Base-by-base conservation (phyloP, 2,888 invertebrate genomes). In the Heliconius sara region DNA sequence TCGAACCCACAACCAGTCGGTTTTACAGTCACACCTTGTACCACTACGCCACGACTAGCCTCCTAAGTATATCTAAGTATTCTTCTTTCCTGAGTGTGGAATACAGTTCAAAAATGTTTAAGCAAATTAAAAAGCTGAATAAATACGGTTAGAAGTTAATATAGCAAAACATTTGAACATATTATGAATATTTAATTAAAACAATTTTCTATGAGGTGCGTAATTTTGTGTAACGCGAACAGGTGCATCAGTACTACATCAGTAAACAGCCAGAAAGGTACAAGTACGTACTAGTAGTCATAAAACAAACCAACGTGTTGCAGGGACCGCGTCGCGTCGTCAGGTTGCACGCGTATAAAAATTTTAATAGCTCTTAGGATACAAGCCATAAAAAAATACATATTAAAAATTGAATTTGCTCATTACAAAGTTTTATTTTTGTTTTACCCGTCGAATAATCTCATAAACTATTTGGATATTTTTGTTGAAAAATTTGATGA, bases 341-440 rank as follows among this genome's bases (percentile, higher is more conserved):
- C 92, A 92, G 90, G 89, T 88, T 91, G 92, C 86, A 85, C 87
- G 88, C 85, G 82, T 83, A 90, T 93, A 92, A 93, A 93, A 91
- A 90, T 86, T 91, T 91, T 92, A 90, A 92, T 92, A 87, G 90
- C 89, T 71, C 34, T 81, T 65, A 84, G 86, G 86, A 89, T 87
- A 90, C 90, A 88, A 90, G 89, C 89, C 86, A 88, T 88, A 87
- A 85, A 89, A 34, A 67, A 88, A 88, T 87, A 83, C 83, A 83
- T 83, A 92, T 93, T 93, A 92, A 92, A 92, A 93, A 92, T 92
- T 91, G 91, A 91, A 91, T 91, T 90, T 89, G 90, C 43, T 75
- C 75, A 75, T 75, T 66, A 66, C 47, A 75, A 75, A 47, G 30
- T 75, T 75, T 65, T 22, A 65, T n/a, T 5, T 10, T 39, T 65